A percentile compares a stretch with the other conserved stretches of the same genome.
Evolutionary conservation across 1,140 invertebrate genomes (phyloP).

Genomic region (Phymastichus coffea): DNA sequence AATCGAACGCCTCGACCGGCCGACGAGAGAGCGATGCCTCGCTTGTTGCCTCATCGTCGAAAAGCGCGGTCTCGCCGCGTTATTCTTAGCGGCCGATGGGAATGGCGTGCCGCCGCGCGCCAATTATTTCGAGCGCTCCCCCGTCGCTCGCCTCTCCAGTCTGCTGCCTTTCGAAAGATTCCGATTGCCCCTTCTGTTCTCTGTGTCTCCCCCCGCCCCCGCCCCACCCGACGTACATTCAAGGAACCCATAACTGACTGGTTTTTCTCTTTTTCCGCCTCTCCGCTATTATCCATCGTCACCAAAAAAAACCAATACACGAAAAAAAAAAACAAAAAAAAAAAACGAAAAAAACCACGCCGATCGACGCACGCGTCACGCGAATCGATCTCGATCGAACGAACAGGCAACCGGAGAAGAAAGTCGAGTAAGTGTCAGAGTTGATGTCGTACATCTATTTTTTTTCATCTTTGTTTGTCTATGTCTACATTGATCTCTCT

Average conservation of each 20-base stretch:
- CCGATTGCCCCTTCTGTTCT: no score
- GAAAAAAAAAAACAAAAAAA: conserved; percentile 45
- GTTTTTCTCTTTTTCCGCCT: conserved; percentile 42
- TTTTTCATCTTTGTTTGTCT: conserved; percentile 16
- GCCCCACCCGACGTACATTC: no score
- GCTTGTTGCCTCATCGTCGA: no score
- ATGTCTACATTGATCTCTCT: conserved; percentile 13
- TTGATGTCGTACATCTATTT: conserved; percentile 26
- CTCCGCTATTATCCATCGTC: conserved; percentile 38
- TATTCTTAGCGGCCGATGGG: no score
- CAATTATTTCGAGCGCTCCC: no score
- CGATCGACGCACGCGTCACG: conserved; percentile 51
- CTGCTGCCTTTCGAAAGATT: background rate
- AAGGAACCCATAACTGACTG: conserved; percentile 49
- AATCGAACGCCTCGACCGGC: no score
- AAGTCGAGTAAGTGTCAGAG: conserved; percentile 53
- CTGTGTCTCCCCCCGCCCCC: background rate
- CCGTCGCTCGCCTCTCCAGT: no score
- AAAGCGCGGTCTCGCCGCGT: no score
- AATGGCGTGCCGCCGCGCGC: no score
- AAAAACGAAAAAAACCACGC: conserved; percentile 43
- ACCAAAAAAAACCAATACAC: conserved; percentile 39
- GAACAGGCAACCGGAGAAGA: conserved; percentile 57
- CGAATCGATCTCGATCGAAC: conserved; percentile 47
- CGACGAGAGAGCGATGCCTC: no score